These are phyloP conservation scores for Halesus radiatus DNA, from an alignment of 1,140 invertebrate genomes.

Conservation along the genomic window DNA sequence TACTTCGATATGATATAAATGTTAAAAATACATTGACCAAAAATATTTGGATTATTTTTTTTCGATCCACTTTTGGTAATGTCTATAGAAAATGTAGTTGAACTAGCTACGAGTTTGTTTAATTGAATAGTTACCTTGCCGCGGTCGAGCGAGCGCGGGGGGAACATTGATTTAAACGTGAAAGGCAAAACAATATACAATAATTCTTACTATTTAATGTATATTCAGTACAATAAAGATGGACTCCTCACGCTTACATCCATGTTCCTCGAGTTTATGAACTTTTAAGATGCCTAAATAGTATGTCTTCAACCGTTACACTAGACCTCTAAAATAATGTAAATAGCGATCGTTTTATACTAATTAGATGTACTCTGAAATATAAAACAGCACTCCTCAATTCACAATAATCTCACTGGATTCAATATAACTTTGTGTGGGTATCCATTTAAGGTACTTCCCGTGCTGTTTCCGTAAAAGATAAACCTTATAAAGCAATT, in stretches of 20 bases:
- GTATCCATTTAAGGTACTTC: too few relatives aligned
- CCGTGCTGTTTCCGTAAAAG: too few relatives aligned
- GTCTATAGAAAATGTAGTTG: conserved; percentile 28
- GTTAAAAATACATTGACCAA: conserved; percentile 29
- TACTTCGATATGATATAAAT: conserved; percentile 36
- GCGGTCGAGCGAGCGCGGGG: background rate
- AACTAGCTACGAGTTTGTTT: conserved; percentile 10
- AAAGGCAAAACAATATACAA: background rate
- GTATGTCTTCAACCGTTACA: too few relatives aligned
- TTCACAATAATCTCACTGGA: too few relatives aligned
- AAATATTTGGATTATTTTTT: conserved; percentile 22
- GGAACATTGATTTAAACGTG: background rate
- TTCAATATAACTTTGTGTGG: too few relatives aligned
- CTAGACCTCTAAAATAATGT: too few relatives aligned
- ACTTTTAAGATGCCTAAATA: background rate
- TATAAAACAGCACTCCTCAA: too few relatives aligned
- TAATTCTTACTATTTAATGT: background rate
- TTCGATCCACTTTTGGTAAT: conserved; percentile 13
- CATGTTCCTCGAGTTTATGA: background rate
- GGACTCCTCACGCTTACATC: background rate
- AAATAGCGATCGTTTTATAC: too few relatives aligned
- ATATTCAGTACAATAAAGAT: conserved; percentile 17
- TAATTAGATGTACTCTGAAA: too few relatives aligned
- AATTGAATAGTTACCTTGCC: background rate
- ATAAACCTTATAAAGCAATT: too few relatives aligned